phyloP scores from a whole-genome alignment of 2,888 invertebrate species.

The Pseudococcus jackbeardsleyi region DNA sequence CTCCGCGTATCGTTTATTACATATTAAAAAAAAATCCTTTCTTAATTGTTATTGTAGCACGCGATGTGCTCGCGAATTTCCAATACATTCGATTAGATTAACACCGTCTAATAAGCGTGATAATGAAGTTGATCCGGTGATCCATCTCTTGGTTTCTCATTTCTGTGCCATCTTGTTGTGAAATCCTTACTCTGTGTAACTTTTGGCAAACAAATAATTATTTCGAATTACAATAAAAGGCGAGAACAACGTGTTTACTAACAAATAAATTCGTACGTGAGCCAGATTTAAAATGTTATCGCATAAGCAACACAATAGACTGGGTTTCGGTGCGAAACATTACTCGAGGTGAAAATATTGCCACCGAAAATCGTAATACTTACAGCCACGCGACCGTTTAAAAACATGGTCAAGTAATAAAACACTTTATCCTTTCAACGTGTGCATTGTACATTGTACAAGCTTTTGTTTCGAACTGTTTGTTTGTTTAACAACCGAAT shows the following conservation, averaged over 20 bases:
- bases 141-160: too few relatives aligned
- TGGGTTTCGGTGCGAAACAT: not conserved
- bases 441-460: too few relatives aligned
- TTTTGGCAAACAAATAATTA: too few relatives aligned
- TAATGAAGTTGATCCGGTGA: too few relatives aligned
- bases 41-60: constrained; percentile 46
- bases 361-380: too few relatives aligned
- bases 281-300: not conserved
- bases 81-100: not conserved
- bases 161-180: too few relatives aligned
- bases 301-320: not conserved
- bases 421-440: not conserved
- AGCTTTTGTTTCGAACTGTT: not conserved
- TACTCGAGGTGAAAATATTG: not conserved
- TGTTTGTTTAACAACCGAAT: not conserved
- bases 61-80: not conserved
- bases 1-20: constrained; percentile 48
- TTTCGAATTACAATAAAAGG: not conserved
- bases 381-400: not conserved
- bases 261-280: not conserved
- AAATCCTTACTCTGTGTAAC: too few relatives aligned
- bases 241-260: not conserved
- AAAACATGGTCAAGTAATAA: not conserved
- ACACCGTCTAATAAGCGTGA: not conserved
- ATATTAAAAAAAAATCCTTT: constrained; percentile 43